A percentile compares a stretch with the other conserved stretches of the same genome.
phyloP scores from a whole-genome alignment of 2,888 invertebrate species.

The Oegoconia quadripuncta region DNA sequence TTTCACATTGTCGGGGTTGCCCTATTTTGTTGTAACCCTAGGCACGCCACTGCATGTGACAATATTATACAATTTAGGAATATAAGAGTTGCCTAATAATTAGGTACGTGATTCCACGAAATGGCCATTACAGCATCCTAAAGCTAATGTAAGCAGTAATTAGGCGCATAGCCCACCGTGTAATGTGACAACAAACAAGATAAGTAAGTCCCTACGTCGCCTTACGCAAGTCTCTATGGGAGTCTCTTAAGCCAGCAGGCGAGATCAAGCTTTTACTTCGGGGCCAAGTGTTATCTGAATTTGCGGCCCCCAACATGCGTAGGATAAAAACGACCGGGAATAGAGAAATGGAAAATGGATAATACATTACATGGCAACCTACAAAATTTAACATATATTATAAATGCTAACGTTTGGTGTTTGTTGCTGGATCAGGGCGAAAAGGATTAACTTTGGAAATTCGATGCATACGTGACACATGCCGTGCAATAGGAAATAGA shows the following conservation, averaged over 20 bases:
- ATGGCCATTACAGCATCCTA: slow-evolving; percentile 3
- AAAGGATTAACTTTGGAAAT: too few species aligned
- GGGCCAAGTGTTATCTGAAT: neutral
- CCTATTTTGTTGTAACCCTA: too few species aligned
- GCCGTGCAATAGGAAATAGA: too few species aligned
- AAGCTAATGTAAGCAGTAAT: neutral
- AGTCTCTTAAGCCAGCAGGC: neutral
- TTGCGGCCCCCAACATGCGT: neutral
- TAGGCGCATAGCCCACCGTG: neutral
- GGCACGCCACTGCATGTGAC: too few species aligned
- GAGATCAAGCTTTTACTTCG: neutral
- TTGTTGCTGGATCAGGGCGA: too few species aligned
- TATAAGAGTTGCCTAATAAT: neutral
- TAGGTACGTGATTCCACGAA: neutral
- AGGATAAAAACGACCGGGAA: too few species aligned
- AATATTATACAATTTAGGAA: neutral
- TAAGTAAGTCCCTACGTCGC: neutral
- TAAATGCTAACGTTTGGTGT: too few species aligned
- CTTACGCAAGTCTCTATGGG: neutral
- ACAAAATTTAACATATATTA: too few species aligned
- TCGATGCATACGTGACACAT: too few species aligned
- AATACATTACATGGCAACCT: too few species aligned
- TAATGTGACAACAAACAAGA: slow-evolving; percentile 2
- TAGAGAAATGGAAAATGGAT: too few species aligned
- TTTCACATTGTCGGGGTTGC: too few species aligned